A percentile compares a stretch with the other conserved stretches of the same genome.
These are phyloP conservation scores for Pipa parva DNA, from an alignment of 2,113 vertebrate species.

Conservation along the genomic window DNA sequence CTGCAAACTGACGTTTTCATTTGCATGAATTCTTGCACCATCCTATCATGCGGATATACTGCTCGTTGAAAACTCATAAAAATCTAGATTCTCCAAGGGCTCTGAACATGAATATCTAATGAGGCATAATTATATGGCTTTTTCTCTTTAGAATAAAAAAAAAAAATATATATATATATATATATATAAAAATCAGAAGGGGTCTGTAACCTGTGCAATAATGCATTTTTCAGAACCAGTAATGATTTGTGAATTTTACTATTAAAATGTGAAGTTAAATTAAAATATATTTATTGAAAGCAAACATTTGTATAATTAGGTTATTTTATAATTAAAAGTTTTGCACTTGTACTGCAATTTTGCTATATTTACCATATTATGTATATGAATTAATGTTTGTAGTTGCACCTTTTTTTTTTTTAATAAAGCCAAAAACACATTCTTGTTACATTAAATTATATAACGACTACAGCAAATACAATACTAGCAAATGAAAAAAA, in stretches of 20 bases:
- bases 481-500: too few relatives aligned
- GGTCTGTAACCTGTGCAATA: constrained; percentile 21
- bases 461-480: too few relatives aligned
- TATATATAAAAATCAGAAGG: too few relatives aligned
- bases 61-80: constrained; percentile 58
- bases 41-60: constrained; percentile 48
- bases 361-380: too few relatives aligned
- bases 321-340: too few relatives aligned
- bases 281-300: neutral
- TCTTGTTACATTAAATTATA: too few relatives aligned
- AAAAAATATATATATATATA: too few relatives aligned
- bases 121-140: constrained; percentile 47
- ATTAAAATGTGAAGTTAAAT: constrained; percentile 11
- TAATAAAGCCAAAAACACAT: too few relatives aligned
- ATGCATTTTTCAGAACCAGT: constrained; percentile 18
- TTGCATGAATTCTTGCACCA: constrained; percentile 51
- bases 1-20: constrained; percentile 55
- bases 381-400: too few relatives aligned
- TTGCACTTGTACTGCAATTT: too few relatives aligned
- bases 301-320: too few relatives aligned
- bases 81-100: constrained; percentile 44
- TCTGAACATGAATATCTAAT: constrained; percentile 50
- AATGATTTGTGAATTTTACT: constrained; percentile 1
- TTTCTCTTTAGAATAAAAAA: constrained; percentile 30
- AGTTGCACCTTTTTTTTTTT: too few relatives aligned